phyloP scores from a whole-genome alignment of 2,797 vertebrate genomes.

The Molossus alvarezi region DNA sequence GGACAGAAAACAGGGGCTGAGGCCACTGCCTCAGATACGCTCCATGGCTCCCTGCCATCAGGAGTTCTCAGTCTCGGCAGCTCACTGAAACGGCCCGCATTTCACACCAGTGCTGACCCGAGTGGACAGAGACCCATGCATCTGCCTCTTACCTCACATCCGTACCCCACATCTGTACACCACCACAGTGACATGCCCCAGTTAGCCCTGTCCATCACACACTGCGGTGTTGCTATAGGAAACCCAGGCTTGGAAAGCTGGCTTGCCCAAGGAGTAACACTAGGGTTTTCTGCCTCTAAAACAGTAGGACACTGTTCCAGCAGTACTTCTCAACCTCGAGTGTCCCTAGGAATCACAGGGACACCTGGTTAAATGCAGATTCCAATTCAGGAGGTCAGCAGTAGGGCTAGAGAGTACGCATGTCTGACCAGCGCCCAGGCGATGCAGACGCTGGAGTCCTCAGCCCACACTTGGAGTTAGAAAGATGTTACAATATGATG shows the following conservation, averaged over 20 bases:
- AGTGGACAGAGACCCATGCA: background rate
- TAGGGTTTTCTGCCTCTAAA: background rate
- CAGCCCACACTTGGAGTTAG: background rate
- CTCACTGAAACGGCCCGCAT: background rate
- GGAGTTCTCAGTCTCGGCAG: background rate
- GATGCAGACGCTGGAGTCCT: background rate
- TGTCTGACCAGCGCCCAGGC: background rate
- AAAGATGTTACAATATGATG: background rate
- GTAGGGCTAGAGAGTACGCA: background rate
- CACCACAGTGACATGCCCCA: background rate
- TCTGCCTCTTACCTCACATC: background rate
- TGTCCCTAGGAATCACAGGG: fast-evolving
- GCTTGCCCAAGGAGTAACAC: background rate
- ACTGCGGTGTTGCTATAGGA: background rate
- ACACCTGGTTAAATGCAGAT: background rate
- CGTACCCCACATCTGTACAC: fast-evolving
- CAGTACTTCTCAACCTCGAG: background rate
- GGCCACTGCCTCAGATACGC: fast-evolving
- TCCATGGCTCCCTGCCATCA: fast-evolving
- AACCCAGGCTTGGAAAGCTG: background rate
- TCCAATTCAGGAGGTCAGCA: background rate
- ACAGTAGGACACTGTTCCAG: fast-evolving
- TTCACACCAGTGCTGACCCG: background rate
- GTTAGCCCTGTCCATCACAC: background rate
- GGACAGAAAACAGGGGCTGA: background rate